These are phyloP conservation scores for Callyntrura sp. DNA, from an alignment of 2,888 invertebrate genomes.

Conservation along the genomic window DNA sequence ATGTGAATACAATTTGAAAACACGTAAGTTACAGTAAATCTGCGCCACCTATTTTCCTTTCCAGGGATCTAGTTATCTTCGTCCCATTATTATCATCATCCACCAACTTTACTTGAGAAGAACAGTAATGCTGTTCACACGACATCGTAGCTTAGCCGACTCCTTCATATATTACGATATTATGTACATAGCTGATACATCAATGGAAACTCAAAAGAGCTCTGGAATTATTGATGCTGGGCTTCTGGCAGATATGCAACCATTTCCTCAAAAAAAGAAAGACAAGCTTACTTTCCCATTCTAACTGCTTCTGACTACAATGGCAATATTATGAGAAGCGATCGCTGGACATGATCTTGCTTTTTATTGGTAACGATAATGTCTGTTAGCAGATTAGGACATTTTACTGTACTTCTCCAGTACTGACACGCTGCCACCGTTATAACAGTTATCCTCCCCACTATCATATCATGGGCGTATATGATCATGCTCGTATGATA, in stretches of 20 bases:
- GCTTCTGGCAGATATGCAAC: not conserved
- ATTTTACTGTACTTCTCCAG: slow-evolving; percentile 23
- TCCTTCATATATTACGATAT: not conserved
- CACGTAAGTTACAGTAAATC: not conserved
- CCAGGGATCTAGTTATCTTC: not conserved
- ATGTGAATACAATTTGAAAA: no score
- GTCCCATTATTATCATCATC: slow-evolving; percentile 8
- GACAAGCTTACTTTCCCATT: no score
- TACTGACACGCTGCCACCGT: not conserved
- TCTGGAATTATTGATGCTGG: slow-evolving; percentile 3
- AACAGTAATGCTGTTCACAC: not conserved
- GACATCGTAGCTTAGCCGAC: no score
- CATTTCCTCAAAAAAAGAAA: slow-evolving; percentile 17
- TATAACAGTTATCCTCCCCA: not conserved
- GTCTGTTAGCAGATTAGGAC: slow-evolving; percentile 45
- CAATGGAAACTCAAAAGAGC: not conserved
- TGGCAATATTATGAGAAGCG: slow-evolving; percentile 9
- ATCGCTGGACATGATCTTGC: slow-evolving; percentile 43
- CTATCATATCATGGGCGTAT: not conserved
- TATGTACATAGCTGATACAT: not conserved
- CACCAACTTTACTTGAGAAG: not conserved
- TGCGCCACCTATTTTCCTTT: no score
- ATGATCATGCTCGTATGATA: not conserved
- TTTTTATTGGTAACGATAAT: slow-evolving; percentile 63
- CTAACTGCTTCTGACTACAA: not conserved